Base-by-base conservation (phyloP, 2,797 vertebrate species). In the Bryconaethiops microstoma region DNA sequence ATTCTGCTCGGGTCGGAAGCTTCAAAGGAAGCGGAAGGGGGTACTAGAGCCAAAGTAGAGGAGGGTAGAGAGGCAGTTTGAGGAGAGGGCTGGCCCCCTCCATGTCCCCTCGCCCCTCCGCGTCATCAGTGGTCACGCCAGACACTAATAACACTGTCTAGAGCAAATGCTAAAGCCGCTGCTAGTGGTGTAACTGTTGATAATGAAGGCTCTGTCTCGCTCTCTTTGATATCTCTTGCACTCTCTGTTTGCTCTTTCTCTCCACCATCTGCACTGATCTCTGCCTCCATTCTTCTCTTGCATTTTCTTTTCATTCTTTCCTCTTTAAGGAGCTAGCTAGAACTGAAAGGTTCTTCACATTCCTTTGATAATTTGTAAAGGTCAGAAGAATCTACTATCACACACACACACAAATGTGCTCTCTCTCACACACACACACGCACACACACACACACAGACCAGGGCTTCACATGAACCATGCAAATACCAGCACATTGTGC, bases 401-500 rank as follows among this genome's bases (percentile, higher is more conserved):
- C 52, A 74, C 23, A 55, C 45, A 23, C 16, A 52, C 17, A n/a
- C 68, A 48, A 40, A n/a, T 42, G 21, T 19, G 6, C 72, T 64
- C 63, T 64, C 63, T 39, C 29, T 54, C 68, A 21, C 68, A 50
- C 42, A n/a, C 5, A n/a, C 14, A 42, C 25, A 29, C 29, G 4
- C 35, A 35, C 35, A 35, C 45, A 48, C 45, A 48, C 45, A 48
- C 45, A 48, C 45, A 48, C 45, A 48, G 7, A 9, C 5, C 1
- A 8, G 12, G 1, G 45, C 45, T 48, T 48, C 35, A 2, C 35
- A 35, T 35, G 35, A 35, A 35, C 35, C 35, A n/a, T 17, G 60
- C 77, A 82, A 82, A 70, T 71, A 73, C 25, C 68, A 67, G 50
- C 65, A 65, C 67, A 79, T 72, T 72, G 71, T 76, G 73, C 78